Evolutionary conservation across 1,140 invertebrate genomes (phyloP), one percentile per base, ranked within the genome.

Genomic region (Orius laevigatus): DNA sequence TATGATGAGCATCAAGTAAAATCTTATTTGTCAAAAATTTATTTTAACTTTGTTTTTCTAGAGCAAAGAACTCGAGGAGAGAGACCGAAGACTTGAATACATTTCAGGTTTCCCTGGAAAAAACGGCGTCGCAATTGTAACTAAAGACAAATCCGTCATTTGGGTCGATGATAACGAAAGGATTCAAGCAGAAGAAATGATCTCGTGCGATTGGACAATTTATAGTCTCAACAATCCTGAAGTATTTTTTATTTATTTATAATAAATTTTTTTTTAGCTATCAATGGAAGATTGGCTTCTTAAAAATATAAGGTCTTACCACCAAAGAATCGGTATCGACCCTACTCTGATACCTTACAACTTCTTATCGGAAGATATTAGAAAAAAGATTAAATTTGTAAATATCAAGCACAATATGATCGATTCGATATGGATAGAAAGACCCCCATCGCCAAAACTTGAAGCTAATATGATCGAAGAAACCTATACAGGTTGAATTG

Each of bases 91-190:
- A 42, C 64, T 86, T 53, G 68, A 76, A 51, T 95, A 80, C 63
- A 72, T 97, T 4, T 82, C 81, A 43, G 87, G 88, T 2, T 97
- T 93, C 65, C 78, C 75, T 46, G 93, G 93, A 1, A 79, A 76
- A 12, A 75, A 78, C 34, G 89, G 80, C 1, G 76, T 77, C 2
- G 87, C 81, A 1, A 71, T 92, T 1, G 69, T 96, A 3, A 89
- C 84, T 0, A 57, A 66, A 38, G 63, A 69, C 15, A 74, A 74
- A 18, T 85, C 89, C 0, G 77, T 81, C 1, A 57, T 96, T 14
- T 96, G 91, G 92, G 87, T 89, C 1, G 84, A 95, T 2, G 43
- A 33, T 5, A 16, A 43, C 34, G 41, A 49, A 14, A n/a, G n/a
- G 2, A 14, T 25, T 8, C 53, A 51, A 36, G 53, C 53, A 5